These are phyloP conservation scores for Accipiter cooperii DNA, from an alignment of 2,113 vertebrate species.

Conservation along the genomic window DNA sequence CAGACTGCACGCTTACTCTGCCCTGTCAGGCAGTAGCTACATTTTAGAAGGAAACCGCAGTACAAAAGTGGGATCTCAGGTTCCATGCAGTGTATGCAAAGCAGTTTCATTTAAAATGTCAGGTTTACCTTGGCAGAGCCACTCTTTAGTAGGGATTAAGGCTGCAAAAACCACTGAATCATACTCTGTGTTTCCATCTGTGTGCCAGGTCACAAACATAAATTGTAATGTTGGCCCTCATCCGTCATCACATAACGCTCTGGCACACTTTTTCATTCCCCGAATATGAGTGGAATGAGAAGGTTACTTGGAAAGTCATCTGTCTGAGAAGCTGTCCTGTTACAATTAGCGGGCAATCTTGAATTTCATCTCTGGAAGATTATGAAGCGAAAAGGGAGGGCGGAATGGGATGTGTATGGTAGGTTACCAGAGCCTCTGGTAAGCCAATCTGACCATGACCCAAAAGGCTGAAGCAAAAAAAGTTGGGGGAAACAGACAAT, in stretches of 20 bases:
- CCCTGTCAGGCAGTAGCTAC: slow-evolving; percentile 51
- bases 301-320: slow-evolving; percentile 65
- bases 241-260: slow-evolving; percentile 53
- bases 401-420: background rate
- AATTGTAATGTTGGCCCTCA: slow-evolving; percentile 60
- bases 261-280: slow-evolving; percentile 51
- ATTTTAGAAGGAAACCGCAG: slow-evolving; percentile 62
- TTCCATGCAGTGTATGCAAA: slow-evolving; percentile 63
- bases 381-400: background rate
- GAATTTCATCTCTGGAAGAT: slow-evolving; percentile 60
- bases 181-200: slow-evolving; percentile 59
- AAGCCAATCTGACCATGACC: background rate
- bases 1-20: slow-evolving; percentile 9
- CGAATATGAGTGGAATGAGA: slow-evolving; percentile 64
- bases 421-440: background rate
- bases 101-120: slow-evolving; percentile 68
- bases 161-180: slow-evolving; percentile 58
- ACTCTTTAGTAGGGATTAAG: slow-evolving; percentile 61
- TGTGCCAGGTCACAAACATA: slow-evolving; percentile 66
- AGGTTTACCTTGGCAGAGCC: slow-evolving; percentile 69
- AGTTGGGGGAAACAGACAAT: background rate
- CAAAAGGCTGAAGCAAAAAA: background rate
- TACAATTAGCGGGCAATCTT: slow-evolving; percentile 54
- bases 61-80: slow-evolving; percentile 47
- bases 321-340: slow-evolving; percentile 66